Percentiles rank a stretch among this genome's conserved stretches.
These are phyloP conservation scores for Notarius quadriscutis DNA, from an alignment of 2,113 vertebrate species.

Conservation along the genomic window DNA sequence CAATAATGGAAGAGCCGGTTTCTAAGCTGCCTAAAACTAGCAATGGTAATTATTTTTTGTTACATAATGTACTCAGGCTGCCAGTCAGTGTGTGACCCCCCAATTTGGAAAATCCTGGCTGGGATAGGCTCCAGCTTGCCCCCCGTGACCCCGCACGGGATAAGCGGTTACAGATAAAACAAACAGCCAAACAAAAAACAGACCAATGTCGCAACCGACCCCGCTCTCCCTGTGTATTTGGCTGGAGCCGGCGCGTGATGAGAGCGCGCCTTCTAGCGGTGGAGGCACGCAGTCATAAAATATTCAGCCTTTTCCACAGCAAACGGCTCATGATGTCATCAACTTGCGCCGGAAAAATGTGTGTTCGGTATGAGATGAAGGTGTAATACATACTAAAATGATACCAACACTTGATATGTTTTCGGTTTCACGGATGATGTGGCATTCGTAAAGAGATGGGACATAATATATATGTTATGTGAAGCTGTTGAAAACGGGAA, in stretches of 20 bases:
- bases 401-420: background rate
- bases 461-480: conserved; percentile 31
- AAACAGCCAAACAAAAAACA: background rate
- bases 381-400: background rate
- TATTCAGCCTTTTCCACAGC: background rate
- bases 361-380: background rate
- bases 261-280: background rate
- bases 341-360: conserved; percentile 40
- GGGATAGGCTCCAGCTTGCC: no score
- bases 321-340: conserved; percentile 9
- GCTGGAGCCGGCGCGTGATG: background rate
- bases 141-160: no score
- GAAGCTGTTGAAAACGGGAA: background rate
- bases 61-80: no score
- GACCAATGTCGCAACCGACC: background rate
- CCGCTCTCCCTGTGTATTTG: background rate
- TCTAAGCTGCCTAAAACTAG: no score
- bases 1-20: no score
- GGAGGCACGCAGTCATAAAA: background rate
- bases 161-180: no score
- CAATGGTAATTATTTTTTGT: no score
- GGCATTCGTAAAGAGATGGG: conserved; percentile 15
- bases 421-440: background rate
- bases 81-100: no score
- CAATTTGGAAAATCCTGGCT: no score